A percentile compares a stretch with the other conserved stretches of the same genome.
phyloP scores from a whole-genome alignment of 2,113 vertebrate species.

The Cephalopterus ornatus region DNA sequence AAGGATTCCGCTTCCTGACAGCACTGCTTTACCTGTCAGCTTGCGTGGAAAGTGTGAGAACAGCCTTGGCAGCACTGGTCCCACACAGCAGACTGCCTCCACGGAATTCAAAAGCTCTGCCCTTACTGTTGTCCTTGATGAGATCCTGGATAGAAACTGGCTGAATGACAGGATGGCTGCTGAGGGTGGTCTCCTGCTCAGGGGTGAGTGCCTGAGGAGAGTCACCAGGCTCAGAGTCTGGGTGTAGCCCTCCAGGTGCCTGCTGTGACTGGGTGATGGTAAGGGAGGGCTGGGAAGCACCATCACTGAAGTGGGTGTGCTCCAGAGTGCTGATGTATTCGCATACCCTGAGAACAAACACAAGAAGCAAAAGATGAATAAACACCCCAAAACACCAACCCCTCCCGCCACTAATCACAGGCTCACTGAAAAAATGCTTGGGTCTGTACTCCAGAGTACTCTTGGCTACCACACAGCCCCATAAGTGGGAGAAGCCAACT shows the following conservation, averaged over 20 bases:
- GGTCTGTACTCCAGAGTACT: not conserved
- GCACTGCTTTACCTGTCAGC: conserved; percentile 82
- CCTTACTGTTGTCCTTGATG: conserved; percentile 80
- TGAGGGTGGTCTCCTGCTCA: conserved; percentile 76
- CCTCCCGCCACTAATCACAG: not conserved
- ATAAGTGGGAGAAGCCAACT: not conserved
- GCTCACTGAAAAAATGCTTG: not conserved
- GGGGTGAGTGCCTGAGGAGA: conserved; percentile 58
- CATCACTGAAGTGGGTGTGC: conserved; percentile 93
- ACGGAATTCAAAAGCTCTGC: conserved; percentile 82
- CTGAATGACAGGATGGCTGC: conserved; percentile 82
- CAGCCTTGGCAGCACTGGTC: conserved; percentile 83
- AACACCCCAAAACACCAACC: not conserved
- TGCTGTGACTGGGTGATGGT: conserved; percentile 86
- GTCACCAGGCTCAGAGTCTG: conserved; percentile 73
- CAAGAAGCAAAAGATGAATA: not conserved
- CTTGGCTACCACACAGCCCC: not conserved
- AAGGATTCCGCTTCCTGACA: not conserved
- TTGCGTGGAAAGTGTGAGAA: conserved; percentile 89
- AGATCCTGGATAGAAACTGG: conserved; percentile 91
- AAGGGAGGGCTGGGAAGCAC: conserved; percentile 79
- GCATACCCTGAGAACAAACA: conserved; percentile 80
- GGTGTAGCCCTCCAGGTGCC: not conserved
- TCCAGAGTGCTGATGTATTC: conserved; percentile 95
- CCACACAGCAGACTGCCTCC: conserved; percentile 86